Base-by-base conservation (phyloP, 2,113 vertebrate genomes). In the Paramisgurnus dabryanus region DNA sequence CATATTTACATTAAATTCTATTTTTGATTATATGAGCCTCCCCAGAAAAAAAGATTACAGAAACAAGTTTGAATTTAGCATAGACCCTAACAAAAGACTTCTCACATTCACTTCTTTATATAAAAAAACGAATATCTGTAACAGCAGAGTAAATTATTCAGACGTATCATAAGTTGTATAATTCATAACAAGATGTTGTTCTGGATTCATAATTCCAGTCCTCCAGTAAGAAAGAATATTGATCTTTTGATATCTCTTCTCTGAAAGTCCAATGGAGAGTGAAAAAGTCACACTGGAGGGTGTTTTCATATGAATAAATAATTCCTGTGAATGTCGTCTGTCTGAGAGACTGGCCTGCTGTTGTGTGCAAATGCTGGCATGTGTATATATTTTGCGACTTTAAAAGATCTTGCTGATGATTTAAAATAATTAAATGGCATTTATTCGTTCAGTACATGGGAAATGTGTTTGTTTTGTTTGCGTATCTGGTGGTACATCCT, bases 341-440 rank as follows among this genome's bases (percentile, higher is more conserved):
- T 58, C 55, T 58, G 55, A 58, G n/a, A 58, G 55, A 18, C 3
- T 3, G n/a, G 40, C 77, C 75, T 69, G 43, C 82, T 34, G 57
- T 64, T 13, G 63, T 84, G 81, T 87, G 80, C 84, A 39, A 4
- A 17, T 63, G 57, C 55, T 7, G 67, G 53, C 78, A 50, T 73
- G 55, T 73, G 55, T 78, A 47, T 53, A 10, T 79, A 9, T 61
- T 47, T 69, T 4, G 49, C 1, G 47, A 12, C 49, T 50, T 50
- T 50, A 50, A 50, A 50, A 12, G 49, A 53, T 4, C 3, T 5
- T 3, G 47, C 3, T 50, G 4, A 50, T 53, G 15, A 3, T 12
- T 4, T 13, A 1, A 22, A 22, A 22, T 0, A 22, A 22, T 22
- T 1, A 13, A 53, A 53, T 53, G 50, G 4, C 15, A 1, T 53